A percentile compares a stretch with the other conserved stretches of the same genome.
These are phyloP conservation scores for Andrena chrysosceles DNA, from an alignment of 2,888 invertebrate species.

Conservation along the genomic window DNA sequence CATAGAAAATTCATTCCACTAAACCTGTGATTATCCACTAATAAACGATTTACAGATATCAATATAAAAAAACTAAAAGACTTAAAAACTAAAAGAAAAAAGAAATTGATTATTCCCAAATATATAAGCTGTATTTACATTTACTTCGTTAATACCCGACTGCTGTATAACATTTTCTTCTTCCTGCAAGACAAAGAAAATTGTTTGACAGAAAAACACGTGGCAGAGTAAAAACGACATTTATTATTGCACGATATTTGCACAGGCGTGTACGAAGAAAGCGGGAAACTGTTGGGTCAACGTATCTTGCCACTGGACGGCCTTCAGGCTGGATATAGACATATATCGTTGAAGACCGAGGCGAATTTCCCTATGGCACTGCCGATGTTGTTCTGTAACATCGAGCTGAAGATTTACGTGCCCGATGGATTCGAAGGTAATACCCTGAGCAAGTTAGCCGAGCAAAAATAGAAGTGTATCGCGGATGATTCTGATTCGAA, in stretches of 20 bases:
- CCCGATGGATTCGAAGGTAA: conserved; percentile 90
- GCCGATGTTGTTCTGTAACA: conserved; percentile 89
- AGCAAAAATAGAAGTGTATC: conserved; percentile 48
- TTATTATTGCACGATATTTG: not conserved
- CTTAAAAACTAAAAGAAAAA: no score
- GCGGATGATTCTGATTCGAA: conserved; percentile 32
- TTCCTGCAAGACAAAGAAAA: no score
- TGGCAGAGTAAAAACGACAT: not conserved
- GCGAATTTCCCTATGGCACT: conserved; percentile 90
- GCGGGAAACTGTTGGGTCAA: conserved; percentile 89
- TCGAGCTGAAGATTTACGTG: conserved; percentile 90
- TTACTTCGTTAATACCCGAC: no score
- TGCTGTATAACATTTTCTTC: no score
- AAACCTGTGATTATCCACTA: no score
- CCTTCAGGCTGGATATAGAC: conserved; percentile 89
- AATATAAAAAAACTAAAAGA: no score
- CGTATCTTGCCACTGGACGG: conserved; percentile 90
- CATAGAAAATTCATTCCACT: no score
- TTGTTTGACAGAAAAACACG: not conserved
- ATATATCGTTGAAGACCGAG: conserved; percentile 90
- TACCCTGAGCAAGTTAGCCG: conserved; percentile 45
- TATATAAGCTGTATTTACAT: no score
- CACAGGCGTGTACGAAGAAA: conserved; percentile 89
- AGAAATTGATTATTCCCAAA: no score
- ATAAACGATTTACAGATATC: no score